These are phyloP conservation scores for Poeciliopsis turrubarensis DNA, from an alignment of 2,113 vertebrate species.

Conservation along the genomic window DNA sequence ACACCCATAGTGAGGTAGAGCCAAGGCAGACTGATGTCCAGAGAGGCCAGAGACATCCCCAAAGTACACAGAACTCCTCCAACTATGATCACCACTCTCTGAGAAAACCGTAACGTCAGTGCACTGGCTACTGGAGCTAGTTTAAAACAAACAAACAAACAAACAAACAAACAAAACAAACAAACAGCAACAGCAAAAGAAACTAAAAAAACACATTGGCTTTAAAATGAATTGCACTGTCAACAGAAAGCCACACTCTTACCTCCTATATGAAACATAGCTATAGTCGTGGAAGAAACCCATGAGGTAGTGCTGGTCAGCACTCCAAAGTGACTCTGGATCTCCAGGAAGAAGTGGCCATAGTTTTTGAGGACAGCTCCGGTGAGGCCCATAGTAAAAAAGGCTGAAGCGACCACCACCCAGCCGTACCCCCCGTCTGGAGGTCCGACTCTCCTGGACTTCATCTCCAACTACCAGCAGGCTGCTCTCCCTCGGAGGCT, in stretches of 20 bases:
- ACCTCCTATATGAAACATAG: conserved; percentile 81
- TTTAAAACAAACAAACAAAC: background rate
- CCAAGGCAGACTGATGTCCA: conserved; percentile 69
- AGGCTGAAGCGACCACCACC: conserved; percentile 80
- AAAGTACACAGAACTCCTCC: conserved; percentile 63
- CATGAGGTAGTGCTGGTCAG: conserved; percentile 81
- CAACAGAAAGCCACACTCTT: conserved; percentile 1
- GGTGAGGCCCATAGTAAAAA: conserved; percentile 80
- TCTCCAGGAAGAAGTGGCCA: conserved; percentile 83
- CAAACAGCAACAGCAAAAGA: background rate
- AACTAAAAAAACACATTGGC: background rate
- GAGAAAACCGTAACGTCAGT: conserved; percentile 63
- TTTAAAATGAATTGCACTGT: background rate
- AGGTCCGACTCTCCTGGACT: conserved; percentile 24
- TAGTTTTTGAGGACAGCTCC: conserved; percentile 78
- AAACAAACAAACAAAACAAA: background rate
- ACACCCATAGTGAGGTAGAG: conserved; percentile 74
- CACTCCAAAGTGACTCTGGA: conserved; percentile 78
- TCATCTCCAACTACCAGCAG: conserved; percentile 17
- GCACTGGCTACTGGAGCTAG: conserved; percentile 70
- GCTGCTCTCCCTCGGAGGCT: conserved; percentile 3
- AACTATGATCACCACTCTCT: conserved; percentile 61
- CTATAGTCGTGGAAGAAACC: conserved; percentile 79
- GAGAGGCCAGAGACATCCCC: conserved; percentile 67
- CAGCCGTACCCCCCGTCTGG: conserved; percentile 81